Conservation (phyloP, 2,797 vertebrate genomes). For the Rhinophrynus dorsalis region DNA sequence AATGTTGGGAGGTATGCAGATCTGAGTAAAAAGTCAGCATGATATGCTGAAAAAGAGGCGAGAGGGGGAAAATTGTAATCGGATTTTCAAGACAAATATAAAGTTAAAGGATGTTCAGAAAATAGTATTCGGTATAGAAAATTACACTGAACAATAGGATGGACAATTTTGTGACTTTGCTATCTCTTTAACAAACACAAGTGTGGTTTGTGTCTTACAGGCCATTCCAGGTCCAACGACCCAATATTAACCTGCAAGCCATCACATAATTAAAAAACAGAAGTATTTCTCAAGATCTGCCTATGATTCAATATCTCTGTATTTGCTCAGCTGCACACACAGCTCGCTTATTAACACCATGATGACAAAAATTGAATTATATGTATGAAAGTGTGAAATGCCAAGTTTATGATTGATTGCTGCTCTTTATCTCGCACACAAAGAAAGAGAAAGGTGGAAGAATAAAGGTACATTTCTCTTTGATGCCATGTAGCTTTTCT, state of each 20-base stretch:
- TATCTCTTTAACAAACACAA: too few relatives aligned
- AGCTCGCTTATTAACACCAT: conserved; percentile 33
- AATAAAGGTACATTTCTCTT: background rate
- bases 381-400: conserved; percentile 22
- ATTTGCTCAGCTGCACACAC: conserved; percentile 44
- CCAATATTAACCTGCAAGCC: conserved; percentile 8
- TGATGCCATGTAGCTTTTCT: background rate
- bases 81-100: too few relatives aligned
- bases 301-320: background rate
- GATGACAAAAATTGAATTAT: conserved; percentile 17
- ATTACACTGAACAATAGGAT: too few relatives aligned
- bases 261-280: conserved; percentile 11
- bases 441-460: conserved; percentile 5
- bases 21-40: too few relatives aligned
- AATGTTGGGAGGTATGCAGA: too few relatives aligned
- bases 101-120: too few relatives aligned
- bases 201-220: conserved; percentile 1
- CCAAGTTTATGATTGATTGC: conserved; percentile 32
- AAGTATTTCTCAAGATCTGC: conserved; percentile 12
- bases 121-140: too few relatives aligned
- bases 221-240: conserved; percentile 14
- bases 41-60: too few relatives aligned
- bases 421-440: conserved; percentile 32
- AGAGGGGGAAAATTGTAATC: too few relatives aligned
- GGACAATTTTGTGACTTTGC: too few relatives aligned